Evolutionary conservation across 2,797 vertebrate genomes (phyloP).

Genomic region (Staurois parvus): DNA sequence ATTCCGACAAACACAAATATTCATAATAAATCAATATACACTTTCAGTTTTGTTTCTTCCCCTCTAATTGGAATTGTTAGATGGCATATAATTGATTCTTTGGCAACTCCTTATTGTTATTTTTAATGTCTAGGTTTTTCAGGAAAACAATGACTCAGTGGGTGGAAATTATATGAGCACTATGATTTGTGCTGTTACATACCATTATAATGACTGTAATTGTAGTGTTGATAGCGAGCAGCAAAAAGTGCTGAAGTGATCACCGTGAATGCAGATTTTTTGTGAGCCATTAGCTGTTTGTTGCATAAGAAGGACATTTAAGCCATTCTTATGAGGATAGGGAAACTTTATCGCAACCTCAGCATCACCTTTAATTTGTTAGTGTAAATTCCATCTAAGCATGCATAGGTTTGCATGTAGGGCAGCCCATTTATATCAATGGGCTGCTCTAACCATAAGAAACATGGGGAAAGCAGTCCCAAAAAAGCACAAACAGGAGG

Average conservation of each 20-base stretch:
- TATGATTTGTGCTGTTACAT: background rate
- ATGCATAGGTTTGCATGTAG: too few species aligned
- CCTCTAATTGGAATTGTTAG: constrained; percentile 12
- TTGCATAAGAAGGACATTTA: background rate
- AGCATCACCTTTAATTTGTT: too few species aligned
- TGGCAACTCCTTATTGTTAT: background rate
- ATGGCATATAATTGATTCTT: background rate
- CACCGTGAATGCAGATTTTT: background rate
- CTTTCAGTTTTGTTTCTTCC: background rate
- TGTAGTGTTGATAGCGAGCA: constrained; percentile 6
- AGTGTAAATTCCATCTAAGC: too few species aligned
- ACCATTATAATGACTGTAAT: constrained; percentile 1
- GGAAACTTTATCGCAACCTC: too few species aligned
- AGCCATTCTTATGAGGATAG: too few species aligned
- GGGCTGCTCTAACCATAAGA: too few species aligned
- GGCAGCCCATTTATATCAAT: too few species aligned
- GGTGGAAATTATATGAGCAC: background rate
- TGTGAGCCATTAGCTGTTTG: background rate
- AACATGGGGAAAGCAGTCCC: too few species aligned
- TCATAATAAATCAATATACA: constrained; percentile 12
- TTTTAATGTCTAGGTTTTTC: background rate
- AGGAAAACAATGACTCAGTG: background rate
- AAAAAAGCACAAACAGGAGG: too few species aligned
- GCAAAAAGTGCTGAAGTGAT: background rate
- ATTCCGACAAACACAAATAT: constrained; percentile 17